These are phyloP conservation scores for Riparia riparia DNA, from an alignment of 2,113 vertebrate species.

Conservation along the genomic window DNA sequence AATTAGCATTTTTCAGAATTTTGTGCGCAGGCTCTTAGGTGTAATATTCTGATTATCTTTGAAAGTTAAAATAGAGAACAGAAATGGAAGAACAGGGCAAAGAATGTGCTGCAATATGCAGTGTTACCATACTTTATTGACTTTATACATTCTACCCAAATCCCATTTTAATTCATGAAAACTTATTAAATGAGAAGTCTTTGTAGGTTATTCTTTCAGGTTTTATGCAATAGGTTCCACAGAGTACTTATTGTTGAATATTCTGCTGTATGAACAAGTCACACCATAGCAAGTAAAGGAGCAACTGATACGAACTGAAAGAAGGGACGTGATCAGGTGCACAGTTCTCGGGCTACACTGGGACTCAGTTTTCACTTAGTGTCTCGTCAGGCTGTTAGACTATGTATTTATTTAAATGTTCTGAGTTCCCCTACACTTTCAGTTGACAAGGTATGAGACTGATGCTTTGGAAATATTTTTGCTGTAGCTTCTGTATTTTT, in stretches of 20 bases:
- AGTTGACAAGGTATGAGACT: not conserved
- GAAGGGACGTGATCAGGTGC: not conserved
- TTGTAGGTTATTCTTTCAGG: not conserved
- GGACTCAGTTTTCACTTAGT: not conserved
- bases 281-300: not conserved
- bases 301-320: not conserved
- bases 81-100: not conserved
- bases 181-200: not conserved
- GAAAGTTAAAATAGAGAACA: not conserved
- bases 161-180: not conserved
- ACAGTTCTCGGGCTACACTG: not conserved
- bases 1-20: not conserved
- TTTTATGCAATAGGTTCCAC: not conserved
- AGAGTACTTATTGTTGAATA: not conserved
- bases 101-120: not conserved
- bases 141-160: not conserved
- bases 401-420: not conserved
- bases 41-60: not conserved
- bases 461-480: slow-evolving; percentile 2
- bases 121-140: not conserved
- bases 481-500: not conserved
- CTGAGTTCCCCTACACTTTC: not conserved
- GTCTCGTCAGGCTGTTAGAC: not conserved
- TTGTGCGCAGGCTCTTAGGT: not conserved
- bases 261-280: not conserved